phyloP scores from a whole-genome alignment of 2,888 invertebrate genomes.

The Eupithecia inturbata region DNA sequence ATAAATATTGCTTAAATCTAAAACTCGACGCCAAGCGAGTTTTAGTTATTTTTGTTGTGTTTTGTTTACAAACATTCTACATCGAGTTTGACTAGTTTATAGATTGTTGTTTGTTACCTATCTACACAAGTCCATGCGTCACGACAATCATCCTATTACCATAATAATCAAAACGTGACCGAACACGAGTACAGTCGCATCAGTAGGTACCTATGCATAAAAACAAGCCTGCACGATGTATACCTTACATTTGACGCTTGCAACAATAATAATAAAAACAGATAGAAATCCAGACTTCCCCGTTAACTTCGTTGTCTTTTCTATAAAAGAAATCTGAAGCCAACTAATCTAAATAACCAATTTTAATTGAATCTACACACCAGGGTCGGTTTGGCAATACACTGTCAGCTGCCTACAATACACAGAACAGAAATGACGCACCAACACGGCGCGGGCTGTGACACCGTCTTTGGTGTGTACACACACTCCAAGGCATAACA shows the following conservation, averaged over 20 bases:
- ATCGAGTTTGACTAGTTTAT: too few relatives aligned
- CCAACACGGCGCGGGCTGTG: neutral
- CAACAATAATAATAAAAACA: neutral
- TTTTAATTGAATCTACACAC: neutral
- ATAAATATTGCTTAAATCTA: too few relatives aligned
- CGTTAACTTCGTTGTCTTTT: neutral
- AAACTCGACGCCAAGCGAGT: too few relatives aligned
- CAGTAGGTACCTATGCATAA: neutral
- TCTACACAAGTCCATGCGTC: neutral
- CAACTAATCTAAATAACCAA: neutral
- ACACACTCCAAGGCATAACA: neutral
- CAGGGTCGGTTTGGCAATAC: neutral
- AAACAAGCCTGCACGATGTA: neutral
- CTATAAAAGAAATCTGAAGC: neutral
- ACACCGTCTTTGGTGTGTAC: neutral
- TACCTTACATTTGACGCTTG: neutral
- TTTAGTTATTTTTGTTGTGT: too few relatives aligned
- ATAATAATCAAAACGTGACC: slow-evolving; percentile 1
- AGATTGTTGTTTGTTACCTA: neutral
- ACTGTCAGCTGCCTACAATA: neutral
- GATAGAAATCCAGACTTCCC: neutral
- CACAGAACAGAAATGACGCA: neutral
- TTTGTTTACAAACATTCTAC: too few relatives aligned
- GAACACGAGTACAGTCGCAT: neutral
- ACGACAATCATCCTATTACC: neutral